Base-by-base conservation (phyloP, 2,113 vertebrate genomes). In the Polyodon spathula region DNA sequence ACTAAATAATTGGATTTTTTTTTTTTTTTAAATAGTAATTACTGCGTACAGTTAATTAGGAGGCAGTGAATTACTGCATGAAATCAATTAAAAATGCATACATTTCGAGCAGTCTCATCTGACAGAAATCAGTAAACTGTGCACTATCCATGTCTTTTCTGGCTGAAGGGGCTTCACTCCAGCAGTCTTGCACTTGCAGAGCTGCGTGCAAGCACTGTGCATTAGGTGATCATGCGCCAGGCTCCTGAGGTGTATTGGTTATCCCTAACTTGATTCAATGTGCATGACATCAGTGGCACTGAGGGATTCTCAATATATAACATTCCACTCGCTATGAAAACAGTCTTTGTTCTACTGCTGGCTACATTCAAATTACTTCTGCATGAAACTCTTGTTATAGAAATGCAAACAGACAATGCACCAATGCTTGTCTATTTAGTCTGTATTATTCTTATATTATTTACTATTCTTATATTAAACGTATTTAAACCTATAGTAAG, bases 1-100 rank as follows among this genome's bases (percentile, higher is more conserved):
- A 27, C 27, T 27, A 27, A 27, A 27, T 27, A 27, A 27, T 27
- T 27, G 2, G 27, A 27, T 27, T 27, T 27, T 27, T 27, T 27
- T 27, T 27, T n/a, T n/a, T n/a, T n/a, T n/a, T n/a, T n/a, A n/a
- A n/a, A n/a, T n/a, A n/a, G n/a, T n/a, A n/a, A n/a, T n/a, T n/a
- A n/a, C n/a, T n/a, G n/a, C n/a, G n/a, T n/a, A n/a, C n/a, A n/a
- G 11, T 50, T 50, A 50, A 50, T 50, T 50, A n/a, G n/a, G 46
- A 12, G 7, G n/a, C 46, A 4, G 46, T 50, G n/a, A 10, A 50
- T 50, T 4, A 50, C 4, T 50, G 46, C 46, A 50, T 50, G 11
- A 50, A 50, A 50, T 50, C 46, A 50, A 50, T 50, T 50, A 50
- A 50, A 50, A 10, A 50, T 50, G 11, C 46, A 50, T 50, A n/a